Evolutionary conservation across 2,113 vertebrate genomes (phyloP).

Genomic region (Ictalurus furcatus): DNA sequence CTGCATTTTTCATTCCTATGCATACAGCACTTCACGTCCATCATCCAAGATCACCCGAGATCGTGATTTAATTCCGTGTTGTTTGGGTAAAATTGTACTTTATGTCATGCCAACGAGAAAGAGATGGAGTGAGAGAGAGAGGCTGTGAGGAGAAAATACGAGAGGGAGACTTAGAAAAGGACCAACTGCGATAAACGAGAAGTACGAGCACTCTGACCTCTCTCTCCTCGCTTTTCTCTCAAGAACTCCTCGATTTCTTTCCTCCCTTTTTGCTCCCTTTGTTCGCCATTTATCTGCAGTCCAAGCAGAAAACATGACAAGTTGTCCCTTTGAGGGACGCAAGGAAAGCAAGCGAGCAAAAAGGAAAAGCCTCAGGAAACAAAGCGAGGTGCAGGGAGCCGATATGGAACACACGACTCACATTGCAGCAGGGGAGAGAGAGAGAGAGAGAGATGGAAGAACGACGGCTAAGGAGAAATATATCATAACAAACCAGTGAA

Average conservation of each 20-base stretch:
- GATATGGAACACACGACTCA: not conserved
- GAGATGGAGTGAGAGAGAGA: not conserved
- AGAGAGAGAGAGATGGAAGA: not conserved
- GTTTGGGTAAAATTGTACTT: not conserved
- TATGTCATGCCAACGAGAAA: not conserved
- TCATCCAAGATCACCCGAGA: not conserved
- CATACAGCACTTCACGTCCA: not conserved
- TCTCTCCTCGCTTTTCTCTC: constrained; percentile 11
- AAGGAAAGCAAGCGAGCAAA: constrained; percentile 22
- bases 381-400: not conserved
- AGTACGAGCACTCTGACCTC: constrained; percentile 13
- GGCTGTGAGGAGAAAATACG: no score
- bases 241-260: constrained; percentile 35
- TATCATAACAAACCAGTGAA: not conserved
- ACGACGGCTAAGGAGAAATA: not conserved
- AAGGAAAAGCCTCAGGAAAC: constrained; percentile 20
- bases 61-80: not conserved
- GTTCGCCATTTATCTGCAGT: constrained; percentile 57
- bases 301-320: constrained; percentile 59
- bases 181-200: not conserved
- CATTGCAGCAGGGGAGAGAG: not conserved
- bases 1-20: not conserved
- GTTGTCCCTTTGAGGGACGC: constrained; percentile 44
- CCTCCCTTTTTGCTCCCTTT: constrained; percentile 43
- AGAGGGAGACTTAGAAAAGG: not conserved